These are phyloP conservation scores for Dromas ardeola DNA, from an alignment of 2,113 vertebrate genomes.

Conservation along the genomic window DNA sequence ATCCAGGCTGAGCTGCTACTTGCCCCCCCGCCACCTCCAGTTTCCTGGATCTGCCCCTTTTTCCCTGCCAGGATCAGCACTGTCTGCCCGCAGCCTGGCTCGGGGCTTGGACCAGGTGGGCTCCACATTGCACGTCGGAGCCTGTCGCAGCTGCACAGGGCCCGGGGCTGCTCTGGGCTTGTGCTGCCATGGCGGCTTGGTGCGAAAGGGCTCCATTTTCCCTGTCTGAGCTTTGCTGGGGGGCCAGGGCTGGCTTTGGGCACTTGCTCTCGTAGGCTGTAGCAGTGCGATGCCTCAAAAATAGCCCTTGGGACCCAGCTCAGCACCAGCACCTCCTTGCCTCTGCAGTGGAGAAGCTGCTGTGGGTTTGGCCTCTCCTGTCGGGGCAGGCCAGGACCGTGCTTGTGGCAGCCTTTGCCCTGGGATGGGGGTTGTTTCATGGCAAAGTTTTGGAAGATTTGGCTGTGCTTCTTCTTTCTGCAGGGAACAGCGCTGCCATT, in stretches of 20 bases:
- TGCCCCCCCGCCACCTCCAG: neutral
- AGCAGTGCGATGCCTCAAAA: neutral
- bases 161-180: neutral
- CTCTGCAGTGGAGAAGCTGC: neutral
- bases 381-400: neutral
- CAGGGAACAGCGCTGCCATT: neutral
- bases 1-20: slow-evolving; percentile 33
- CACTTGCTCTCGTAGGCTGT: accelerated
- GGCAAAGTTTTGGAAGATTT: neutral
- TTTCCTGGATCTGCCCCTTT: slow-evolving; percentile 1
- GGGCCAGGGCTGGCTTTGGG: neutral
- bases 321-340: too few species aligned
- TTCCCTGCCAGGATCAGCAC: neutral
- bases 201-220: neutral
- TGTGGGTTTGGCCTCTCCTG: slow-evolving; percentile 30
- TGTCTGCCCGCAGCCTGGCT: neutral
- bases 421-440: neutral
- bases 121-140: neutral
- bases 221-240: neutral
- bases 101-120: neutral
- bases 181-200: accelerated
- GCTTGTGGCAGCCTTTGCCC: neutral
- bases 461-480: neutral
- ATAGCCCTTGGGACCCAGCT: neutral
- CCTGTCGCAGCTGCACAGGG: neutral